Evolutionary conservation across 2,113 vertebrate genomes (phyloP), one percentile per base, ranked within the genome.

Genomic region (Epinephelus moara): DNA sequence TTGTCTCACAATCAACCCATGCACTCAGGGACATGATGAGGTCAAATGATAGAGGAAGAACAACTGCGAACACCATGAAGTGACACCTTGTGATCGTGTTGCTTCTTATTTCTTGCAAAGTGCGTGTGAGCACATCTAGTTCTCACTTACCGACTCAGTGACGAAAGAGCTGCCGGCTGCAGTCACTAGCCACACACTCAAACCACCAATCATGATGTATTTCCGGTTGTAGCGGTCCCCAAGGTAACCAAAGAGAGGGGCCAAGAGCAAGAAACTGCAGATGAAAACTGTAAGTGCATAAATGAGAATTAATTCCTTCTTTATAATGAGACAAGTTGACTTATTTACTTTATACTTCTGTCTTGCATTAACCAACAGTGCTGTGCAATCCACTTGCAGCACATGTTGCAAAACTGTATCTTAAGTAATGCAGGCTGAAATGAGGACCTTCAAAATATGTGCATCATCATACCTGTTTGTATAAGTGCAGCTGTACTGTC

Each of bases 181-280:
- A 0, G 95, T 96, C 2, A 84, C 85, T 7, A 97, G 95, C 97
- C 98, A 98, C 70, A 97, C 92, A 74, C 90, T 72, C 88, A 98
- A 88, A 2, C 97, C 97, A 2, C 80, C 90, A 6, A 94, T 91
- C 94, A 99, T 97, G 73, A 96, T 96, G 80, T 92, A 85, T 88
- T 97, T 99, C 70, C 98, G 94, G 74, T 96, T 96, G 92, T 97
- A 97, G 4, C 96, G 96, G 77, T 99, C 98, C 0, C 98, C 97
- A 0, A 99, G 95, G 86, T 97, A 99, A 23, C 98, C 98, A 37
- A 98, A 99, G 78, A 97, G 50, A 0, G 97, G 98, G 0, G 98
- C 98, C 91, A 97, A 88, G 75, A 98, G 80, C 91, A 98, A 94
- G 87, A 98, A 97, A 83, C 96, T 97, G 89, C 95, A 79, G 85